Base-by-base conservation (phyloP, 2,797 vertebrate genomes). In the Notoglanidium macrostoma region DNA sequence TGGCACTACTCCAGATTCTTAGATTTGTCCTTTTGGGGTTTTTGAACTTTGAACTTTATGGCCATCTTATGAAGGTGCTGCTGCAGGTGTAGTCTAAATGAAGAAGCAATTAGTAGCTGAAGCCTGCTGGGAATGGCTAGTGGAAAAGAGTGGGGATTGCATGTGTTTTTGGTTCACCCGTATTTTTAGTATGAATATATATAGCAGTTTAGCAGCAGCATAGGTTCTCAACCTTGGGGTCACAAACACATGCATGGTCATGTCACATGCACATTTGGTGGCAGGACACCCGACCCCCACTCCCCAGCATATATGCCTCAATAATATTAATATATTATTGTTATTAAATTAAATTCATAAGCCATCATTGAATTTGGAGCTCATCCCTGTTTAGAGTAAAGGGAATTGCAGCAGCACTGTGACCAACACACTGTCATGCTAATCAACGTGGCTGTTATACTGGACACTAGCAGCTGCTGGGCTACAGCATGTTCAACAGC, bases 381-480 rank as follows among this genome's bases (percentile, higher is more conserved):
- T 44, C 35, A 61, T 61, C 23, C 40, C 7, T 10, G 46, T 81
- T 46, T 63, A n/a, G 57, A 81, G 40, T 40, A 40, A 40, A 40
- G 59, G n/a, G 57, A 49, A 46, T 63, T 17, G 54, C n/a, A 21
- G 63, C 17, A 12, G 63, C n/a, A 51, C n/a, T 67, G 46, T 15
- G 23, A 23, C 57, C 79, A 40, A 59, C 32, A 40, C 17, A 23
- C 54, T n/a, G 40, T 63, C 79, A 81, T 63, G 59, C 23, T 63
- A 81, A 81, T 63, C 35, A 81, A 63, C n/a, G 23, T 81, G 79
- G 57, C 78, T 57, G 61, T 46, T n/a, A 46, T 23, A 81, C 57
- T 46, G 57, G 23, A 63, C 78, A 63, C 35, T 26, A 61, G 54
- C 76, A 78, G 54, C n/a, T 55, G 51, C 29, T 78, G 23, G 57